Evolutionary conservation across 2,113 vertebrate species (phyloP).

Genomic region (Notothenia rossii): DNA sequence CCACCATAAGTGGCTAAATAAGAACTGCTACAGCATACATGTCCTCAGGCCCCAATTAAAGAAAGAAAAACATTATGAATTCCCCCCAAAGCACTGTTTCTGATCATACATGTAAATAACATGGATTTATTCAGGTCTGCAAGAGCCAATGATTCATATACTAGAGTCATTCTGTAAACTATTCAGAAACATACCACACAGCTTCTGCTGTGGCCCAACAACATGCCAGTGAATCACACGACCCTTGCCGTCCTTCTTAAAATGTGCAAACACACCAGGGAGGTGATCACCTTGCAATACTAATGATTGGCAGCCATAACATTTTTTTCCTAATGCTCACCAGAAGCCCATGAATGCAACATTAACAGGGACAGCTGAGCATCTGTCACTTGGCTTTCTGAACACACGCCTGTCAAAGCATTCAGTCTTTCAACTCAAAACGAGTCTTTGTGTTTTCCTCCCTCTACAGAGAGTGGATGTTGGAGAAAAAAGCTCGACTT

Average conservation of each 20-base stretch:
- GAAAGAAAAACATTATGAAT: background rate
- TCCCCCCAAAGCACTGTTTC: background rate
- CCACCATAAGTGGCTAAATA: background rate
- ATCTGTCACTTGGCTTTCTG: conserved; percentile 47
- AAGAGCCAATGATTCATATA: conserved; percentile 3
- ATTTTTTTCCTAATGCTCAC: conserved; percentile 24
- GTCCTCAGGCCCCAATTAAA: conserved; percentile 33
- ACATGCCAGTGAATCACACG: conserved; percentile 19
- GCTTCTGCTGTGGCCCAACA: background rate
- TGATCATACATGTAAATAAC: conserved; percentile 9
- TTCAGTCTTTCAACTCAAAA: conserved; percentile 23
- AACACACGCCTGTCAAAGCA: conserved; percentile 38
- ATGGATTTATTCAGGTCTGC: conserved; percentile 19
- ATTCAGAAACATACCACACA: background rate
- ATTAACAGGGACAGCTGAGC: conserved; percentile 50
- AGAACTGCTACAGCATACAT: background rate
- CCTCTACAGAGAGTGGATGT: background rate
- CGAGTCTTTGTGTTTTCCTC: background rate
- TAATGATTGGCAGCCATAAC: conserved; percentile 36
- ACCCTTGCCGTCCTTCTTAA: conserved; percentile 13
- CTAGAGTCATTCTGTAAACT: background rate
- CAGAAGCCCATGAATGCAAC: conserved; percentile 58
- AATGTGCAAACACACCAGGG: conserved; percentile 49
- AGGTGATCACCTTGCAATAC: conserved; percentile 31
- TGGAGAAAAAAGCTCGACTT: background rate